Base-by-base conservation (phyloP, 2,113 vertebrate species). In the Triplophysa tibetana region DNA sequence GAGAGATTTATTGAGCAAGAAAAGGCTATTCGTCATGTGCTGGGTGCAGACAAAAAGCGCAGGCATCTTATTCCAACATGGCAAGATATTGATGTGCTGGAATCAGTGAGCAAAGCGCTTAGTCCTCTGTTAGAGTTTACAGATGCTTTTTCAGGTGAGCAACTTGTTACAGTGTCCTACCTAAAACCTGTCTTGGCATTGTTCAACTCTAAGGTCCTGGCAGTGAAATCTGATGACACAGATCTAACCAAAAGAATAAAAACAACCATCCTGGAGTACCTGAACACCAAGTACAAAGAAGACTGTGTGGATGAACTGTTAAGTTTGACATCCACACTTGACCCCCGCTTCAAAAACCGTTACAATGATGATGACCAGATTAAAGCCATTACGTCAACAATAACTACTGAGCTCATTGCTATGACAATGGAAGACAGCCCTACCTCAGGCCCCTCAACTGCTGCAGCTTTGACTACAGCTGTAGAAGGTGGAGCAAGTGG, bases 101-200 rank as follows among this genome's bases (percentile, higher is more conserved):
- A 72, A 24, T 48, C 78, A 56, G 76, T 78, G n/a, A 68, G 52
- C 61, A 78, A 78, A 78, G 76, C 76, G 54, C 56, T 78, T 38
- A 19, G 50, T 52, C 63, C 38, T n/a, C 75, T 78, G 13, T 14
- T 68, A 4, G 76, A 76, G 29, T 78, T 78, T 70, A 69, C 77
- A 58, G 66, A 61, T 43, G 77, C 66, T 29, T 48, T 67, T 21
- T 78, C 78, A 43, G 69, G 70, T 52, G 78, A 72, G 68, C 58
- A 63, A 29, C 21, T 70, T 48, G 78, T 80, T 7, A 74, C 68
- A 2, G 16, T 80, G 17, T 80, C 69, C 24, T 80, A 72, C 69
- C 26, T 63, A 26, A 73, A 80, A 50, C 78, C 61, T 1, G 56
- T 63, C 14, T 61, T 65, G 11, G 24, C 64, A 26, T 67, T 77